Percentiles rank a stretch among this genome's conserved stretches.
These are phyloP conservation scores for Dasypogon diadema DNA, from an alignment of 2,888 invertebrate species.

Conservation along the genomic window DNA sequence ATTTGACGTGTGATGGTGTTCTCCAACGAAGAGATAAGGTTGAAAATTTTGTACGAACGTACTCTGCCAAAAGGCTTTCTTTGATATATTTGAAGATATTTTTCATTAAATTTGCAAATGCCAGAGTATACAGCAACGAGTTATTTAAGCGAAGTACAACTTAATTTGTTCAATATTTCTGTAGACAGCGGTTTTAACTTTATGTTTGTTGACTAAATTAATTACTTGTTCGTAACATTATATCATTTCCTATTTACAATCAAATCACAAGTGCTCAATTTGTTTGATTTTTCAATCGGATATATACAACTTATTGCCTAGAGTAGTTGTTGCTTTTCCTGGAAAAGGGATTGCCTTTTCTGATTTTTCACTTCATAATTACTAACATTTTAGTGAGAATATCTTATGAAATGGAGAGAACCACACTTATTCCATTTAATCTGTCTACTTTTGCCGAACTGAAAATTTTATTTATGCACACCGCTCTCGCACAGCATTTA, in stretches of 20 bases:
- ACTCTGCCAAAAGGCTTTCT: background rate
- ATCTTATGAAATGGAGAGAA: background rate
- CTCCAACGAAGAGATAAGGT: background rate
- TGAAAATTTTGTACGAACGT: background rate
- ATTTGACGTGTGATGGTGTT: conserved; percentile 52
- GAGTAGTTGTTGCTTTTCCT: background rate
- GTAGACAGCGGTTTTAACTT: no score
- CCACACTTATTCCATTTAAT: background rate
- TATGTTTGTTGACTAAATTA: no score
- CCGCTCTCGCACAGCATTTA: conserved; percentile 10
- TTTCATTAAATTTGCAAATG: background rate
- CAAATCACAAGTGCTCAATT: conserved; percentile 62
- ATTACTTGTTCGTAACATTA: no score
- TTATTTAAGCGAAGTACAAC: no score
- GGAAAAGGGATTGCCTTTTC: background rate
- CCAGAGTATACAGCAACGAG: no score
- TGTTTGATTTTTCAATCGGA: conserved; percentile 56
- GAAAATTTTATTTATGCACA: conserved; percentile 21
- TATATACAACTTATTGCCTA: conserved; percentile 57
- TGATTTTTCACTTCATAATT: background rate
- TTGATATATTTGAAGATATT: background rate
- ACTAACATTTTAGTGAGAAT: background rate
- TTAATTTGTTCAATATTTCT: no score
- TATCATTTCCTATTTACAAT: conserved; percentile 59
- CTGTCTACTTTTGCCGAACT: background rate